phyloP scores from a whole-genome alignment of 2,888 invertebrate genomes.

The Drosophila mayaguana region DNA sequence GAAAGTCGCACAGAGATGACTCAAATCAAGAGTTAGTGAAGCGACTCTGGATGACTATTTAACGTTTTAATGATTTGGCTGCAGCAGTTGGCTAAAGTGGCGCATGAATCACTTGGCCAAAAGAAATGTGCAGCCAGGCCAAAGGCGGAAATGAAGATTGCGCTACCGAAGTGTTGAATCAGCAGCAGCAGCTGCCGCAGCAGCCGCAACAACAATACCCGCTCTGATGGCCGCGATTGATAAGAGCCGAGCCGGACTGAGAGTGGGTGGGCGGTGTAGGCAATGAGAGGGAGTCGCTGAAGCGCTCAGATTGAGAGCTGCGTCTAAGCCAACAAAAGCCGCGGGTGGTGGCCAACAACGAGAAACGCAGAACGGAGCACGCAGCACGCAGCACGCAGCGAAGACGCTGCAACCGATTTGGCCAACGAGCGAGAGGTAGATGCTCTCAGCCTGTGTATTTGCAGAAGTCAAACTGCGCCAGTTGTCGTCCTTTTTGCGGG shows the following conservation, averaged over 20 bases:
- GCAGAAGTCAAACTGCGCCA: slow-evolving; percentile 76
- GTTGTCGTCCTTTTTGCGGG: slow-evolving; percentile 76
- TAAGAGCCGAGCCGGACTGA: slow-evolving; percentile 26
- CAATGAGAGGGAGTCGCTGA: not conserved
- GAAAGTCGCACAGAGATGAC: slow-evolving; percentile 62
- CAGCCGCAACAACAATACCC: not conserved
- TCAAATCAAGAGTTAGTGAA: slow-evolving; percentile 41
- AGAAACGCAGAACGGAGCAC: slow-evolving; percentile 53
- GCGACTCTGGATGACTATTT: slow-evolving; percentile 28
- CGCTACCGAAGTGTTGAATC: slow-evolving; percentile 73
- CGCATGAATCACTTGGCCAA: slow-evolving; percentile 51
- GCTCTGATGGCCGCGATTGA: slow-evolving; percentile 54
- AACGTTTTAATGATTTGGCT: slow-evolving; percentile 39
- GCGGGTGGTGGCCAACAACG: slow-evolving; percentile 63
- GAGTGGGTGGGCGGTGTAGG: slow-evolving; percentile 49
- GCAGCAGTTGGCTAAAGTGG: slow-evolving; percentile 39
- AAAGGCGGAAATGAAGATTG: slow-evolving; percentile 64
- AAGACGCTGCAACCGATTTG: slow-evolving; percentile 54
- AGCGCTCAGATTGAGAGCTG: slow-evolving; percentile 38
- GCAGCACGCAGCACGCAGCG: slow-evolving; percentile 55
- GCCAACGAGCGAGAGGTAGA: slow-evolving; percentile 12
- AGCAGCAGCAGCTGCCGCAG: slow-evolving; percentile 25
- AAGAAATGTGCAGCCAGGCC: slow-evolving; percentile 35
- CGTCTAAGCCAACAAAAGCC: slow-evolving; percentile 66
- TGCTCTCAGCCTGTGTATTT: slow-evolving; percentile 10